A percentile compares a stretch with the other conserved stretches of the same genome.
Conservation (phyloP, 2,888 invertebrate species). For the Muscina levida region DNA sequence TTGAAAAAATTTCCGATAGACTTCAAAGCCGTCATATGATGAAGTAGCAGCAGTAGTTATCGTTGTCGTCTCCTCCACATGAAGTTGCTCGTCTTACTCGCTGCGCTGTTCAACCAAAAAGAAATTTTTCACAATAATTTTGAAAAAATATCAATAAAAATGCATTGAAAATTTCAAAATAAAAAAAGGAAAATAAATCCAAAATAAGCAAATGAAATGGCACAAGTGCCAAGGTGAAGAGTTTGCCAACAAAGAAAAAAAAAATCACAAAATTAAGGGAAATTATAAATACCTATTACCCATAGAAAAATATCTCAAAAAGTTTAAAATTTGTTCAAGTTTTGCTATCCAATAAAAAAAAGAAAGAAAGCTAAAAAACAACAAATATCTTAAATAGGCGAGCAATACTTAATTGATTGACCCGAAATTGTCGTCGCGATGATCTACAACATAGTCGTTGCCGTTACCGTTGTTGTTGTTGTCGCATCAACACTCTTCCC, state of each 20-base stretch:
- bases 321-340: neutral
- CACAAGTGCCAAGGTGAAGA: too few relatives aligned
- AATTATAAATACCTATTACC: neutral
- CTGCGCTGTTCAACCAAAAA: slow-evolving; percentile 46
- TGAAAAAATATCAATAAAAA: slow-evolving; percentile 33
- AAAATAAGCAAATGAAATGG: neutral
- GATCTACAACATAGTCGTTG: too few relatives aligned
- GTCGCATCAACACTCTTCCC: neutral
- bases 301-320: neutral
- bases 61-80: slow-evolving; percentile 63
- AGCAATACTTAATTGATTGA: slow-evolving; percentile 21
- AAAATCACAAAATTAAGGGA: too few relatives aligned
- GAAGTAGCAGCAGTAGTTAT: slow-evolving; percentile 64
- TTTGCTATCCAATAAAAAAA: too few relatives aligned
- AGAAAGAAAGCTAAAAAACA: neutral
- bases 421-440: neutral
- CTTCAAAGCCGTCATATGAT: slow-evolving; percentile 67
- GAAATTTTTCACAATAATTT: slow-evolving; percentile 20
- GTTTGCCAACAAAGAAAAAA: slow-evolving; percentile 14
- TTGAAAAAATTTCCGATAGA: slow-evolving; percentile 66
- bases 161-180: slow-evolving; percentile 3
- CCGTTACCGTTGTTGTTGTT: too few relatives aligned
- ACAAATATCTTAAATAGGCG: neutral
- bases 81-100: slow-evolving; percentile 57
- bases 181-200: neutral